A percentile compares a stretch with the other conserved stretches of the same genome.
phyloP scores from a whole-genome alignment of 2,888 invertebrate genomes.

The Sussaba pulchella region DNA sequence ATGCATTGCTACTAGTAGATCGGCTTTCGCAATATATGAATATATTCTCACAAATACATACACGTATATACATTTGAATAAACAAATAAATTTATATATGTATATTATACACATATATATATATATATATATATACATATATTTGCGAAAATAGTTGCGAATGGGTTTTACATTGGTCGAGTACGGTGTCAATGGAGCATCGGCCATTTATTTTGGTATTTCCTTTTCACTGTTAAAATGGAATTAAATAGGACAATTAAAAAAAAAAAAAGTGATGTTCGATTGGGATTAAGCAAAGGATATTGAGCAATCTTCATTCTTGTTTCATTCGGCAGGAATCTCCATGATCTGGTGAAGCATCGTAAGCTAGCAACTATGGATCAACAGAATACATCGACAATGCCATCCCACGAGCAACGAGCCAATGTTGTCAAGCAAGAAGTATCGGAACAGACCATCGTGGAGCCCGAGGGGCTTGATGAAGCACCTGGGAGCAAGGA shows the following conservation, averaged over 20 bases:
- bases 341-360: conserved; percentile 47
- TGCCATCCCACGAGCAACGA: not conserved
- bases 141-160: not conserved
- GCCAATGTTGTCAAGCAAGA: not conserved
- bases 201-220: too few species aligned
- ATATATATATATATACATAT: not conserved
- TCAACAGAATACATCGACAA: conserved; percentile 27
- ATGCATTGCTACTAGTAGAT: conserved; percentile 36
- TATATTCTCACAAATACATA: too few species aligned
- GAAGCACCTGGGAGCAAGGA: not conserved
- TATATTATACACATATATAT: not conserved
- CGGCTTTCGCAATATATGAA: conserved; percentile 13
- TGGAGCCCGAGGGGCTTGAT: not conserved
- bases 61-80: not conserved
- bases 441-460: not conserved
- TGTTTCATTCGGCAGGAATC: conserved; percentile 41
- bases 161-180: too few species aligned
- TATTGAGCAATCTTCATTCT: too few species aligned
- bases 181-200: too few species aligned
- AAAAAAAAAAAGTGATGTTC: not conserved
- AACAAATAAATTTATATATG: too few species aligned
- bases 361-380: conserved; percentile 42
- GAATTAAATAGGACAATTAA: too few species aligned
- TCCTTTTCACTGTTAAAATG: too few species aligned
- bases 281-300: too few species aligned